phyloP scores from a whole-genome alignment of 2,888 invertebrate genomes.

The Drosophila leonis region DNA sequence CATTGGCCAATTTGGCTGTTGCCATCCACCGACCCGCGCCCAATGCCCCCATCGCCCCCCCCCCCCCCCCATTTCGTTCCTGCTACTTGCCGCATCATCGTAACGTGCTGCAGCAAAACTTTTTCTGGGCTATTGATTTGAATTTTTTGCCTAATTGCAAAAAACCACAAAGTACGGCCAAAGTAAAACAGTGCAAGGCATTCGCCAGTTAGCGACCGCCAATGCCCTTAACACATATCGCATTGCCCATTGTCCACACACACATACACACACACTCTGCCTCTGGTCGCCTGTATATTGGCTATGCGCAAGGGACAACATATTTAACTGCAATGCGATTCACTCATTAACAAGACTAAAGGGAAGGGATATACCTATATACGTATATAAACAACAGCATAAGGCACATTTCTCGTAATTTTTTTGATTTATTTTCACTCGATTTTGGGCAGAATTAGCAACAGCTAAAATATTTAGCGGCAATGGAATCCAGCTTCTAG shows the following conservation, averaged over 20 bases:
- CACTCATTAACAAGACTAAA: not conserved
- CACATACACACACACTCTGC: not conserved
- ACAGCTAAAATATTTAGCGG: not conserved
- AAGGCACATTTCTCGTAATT: not conserved
- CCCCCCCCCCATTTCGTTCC: not conserved
- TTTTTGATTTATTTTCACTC: not conserved
- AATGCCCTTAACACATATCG: constrained; percentile 33
- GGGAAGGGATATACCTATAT: not conserved
- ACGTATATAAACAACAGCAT: not conserved
- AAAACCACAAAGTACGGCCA: constrained; percentile 46
- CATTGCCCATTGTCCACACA: not conserved
- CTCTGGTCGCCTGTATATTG: not conserved
- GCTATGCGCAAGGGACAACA: not conserved
- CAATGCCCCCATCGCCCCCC: not conserved
- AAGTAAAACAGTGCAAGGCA: constrained; percentile 29
- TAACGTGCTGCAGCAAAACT: constrained; percentile 73
- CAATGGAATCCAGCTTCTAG: too few species aligned
- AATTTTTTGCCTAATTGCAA: constrained; percentile 74
- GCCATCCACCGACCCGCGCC: not conserved
- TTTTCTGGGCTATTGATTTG: constrained; percentile 72
- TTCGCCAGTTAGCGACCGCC: not conserved
- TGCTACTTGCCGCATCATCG: constrained; percentile 16
- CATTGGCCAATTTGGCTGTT: constrained; percentile 74
- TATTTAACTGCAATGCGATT: constrained; percentile 9
- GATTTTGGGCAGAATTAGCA: not conserved